Conservation (phyloP, 1,140 invertebrate genomes). For the Chrysomallon squamiferum region DNA sequence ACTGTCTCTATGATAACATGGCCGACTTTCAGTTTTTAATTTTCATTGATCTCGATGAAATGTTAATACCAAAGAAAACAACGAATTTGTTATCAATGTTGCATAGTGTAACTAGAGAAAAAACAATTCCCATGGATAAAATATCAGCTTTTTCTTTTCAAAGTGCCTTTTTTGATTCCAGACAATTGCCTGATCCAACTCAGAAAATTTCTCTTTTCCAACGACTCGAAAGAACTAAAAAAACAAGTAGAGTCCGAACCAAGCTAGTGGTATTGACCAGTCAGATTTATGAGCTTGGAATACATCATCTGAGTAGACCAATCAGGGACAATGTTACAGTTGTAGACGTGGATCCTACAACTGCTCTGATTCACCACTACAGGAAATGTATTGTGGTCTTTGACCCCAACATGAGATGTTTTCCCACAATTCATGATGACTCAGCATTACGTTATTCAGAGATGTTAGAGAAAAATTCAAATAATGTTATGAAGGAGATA, state of each 20-base stretch:
- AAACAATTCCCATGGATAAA: neutral
- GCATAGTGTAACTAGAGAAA: constrained; percentile 4
- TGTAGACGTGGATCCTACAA: constrained; percentile 66
- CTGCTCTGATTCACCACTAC: constrained; percentile 91
- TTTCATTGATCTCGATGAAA: constrained; percentile 62
- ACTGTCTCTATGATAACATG: constrained; percentile 60
- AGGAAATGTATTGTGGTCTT: constrained; percentile 61
- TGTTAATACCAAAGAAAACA: constrained; percentile 49
- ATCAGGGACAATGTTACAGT: constrained; percentile 25
- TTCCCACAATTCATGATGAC: constrained; percentile 28
- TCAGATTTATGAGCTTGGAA: constrained; percentile 57
- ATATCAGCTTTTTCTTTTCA: constrained; percentile 49
- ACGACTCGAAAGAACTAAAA: constrained; percentile 33
- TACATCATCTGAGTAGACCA: constrained; percentile 57
- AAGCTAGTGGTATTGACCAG: constrained; percentile 54
- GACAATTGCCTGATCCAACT: constrained; percentile 21
- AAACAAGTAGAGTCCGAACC: constrained; percentile 39
- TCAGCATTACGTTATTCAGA: constrained; percentile 43
- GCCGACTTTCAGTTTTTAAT: constrained; percentile 45
- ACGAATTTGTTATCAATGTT: constrained; percentile 35
- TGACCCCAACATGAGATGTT: constrained; percentile 50
- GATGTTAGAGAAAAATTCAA: constrained; percentile 29
- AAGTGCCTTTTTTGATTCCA: constrained; percentile 57
- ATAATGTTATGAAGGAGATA: constrained; percentile 31
- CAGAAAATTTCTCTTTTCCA: constrained; percentile 36